Evolutionary conservation across 2,888 invertebrate species (phyloP).

Genomic region (Andrena camellia): DNA sequence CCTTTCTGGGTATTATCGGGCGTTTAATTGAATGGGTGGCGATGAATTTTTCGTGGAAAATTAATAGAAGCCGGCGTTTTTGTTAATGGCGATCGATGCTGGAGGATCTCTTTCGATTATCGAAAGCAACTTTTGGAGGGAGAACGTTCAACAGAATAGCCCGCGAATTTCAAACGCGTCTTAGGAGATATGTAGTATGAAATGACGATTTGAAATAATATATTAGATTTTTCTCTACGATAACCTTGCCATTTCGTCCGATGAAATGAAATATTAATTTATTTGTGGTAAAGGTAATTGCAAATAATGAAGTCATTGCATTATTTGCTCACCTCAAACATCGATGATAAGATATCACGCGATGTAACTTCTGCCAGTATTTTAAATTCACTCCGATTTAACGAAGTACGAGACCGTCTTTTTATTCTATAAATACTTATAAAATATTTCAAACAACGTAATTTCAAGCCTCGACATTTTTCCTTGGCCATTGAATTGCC

Average conservation of each 20-base stretch:
- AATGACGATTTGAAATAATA: not conserved
- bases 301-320: no score
- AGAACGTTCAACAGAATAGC: not conserved
- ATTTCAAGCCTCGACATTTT: no score
- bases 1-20: not conserved
- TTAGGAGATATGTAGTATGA: not conserved
- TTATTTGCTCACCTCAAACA: no score
- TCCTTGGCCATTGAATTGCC: not conserved
- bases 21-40: not conserved
- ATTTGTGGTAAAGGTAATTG: no score
- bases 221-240: not conserved
- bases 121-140: slow-evolving; percentile 8
- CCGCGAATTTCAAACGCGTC: slow-evolving; percentile 13
- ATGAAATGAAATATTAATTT: no score
- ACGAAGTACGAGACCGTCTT: not conserved
- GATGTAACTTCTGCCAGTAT: no score
- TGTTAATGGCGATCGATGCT: not conserved
- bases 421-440: not conserved
- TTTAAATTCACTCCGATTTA: no score
- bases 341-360: no score
- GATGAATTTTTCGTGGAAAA: not conserved
- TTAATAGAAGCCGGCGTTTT: not conserved
- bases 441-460: no score
- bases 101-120: slow-evolving; percentile 42
- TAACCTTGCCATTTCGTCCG: not conserved